These are phyloP conservation scores for Eupithecia subfuscata DNA, from an alignment of 2,888 invertebrate genomes.

Conservation along the genomic window DNA sequence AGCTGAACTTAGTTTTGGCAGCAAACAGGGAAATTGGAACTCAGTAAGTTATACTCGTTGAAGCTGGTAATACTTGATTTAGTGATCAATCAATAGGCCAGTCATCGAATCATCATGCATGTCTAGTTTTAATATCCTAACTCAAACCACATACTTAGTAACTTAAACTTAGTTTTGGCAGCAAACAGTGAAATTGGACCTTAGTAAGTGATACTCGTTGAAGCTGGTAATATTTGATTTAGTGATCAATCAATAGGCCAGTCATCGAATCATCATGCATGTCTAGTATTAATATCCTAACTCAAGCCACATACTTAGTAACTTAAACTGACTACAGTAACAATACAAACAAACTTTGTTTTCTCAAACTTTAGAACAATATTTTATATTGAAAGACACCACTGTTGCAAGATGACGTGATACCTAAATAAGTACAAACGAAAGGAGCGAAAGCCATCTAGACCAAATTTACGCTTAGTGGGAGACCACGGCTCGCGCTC, in stretches of 20 bases:
- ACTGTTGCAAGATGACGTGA: constrained; percentile 68
- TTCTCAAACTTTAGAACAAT: neutral
- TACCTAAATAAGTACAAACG: constrained; percentile 70
- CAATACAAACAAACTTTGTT: neutral
- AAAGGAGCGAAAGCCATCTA: constrained; percentile 80
- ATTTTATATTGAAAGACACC: constrained; percentile 52
- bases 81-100: neutral
- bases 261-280: neutral
- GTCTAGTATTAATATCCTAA: neutral
- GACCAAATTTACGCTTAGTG: constrained; percentile 83
- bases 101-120: neutral
- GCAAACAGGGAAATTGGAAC: no score
- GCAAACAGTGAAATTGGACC: no score
- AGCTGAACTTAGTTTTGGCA: no score
- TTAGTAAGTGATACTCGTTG: neutral
- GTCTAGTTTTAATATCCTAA: neutral
- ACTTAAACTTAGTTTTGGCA: neutral
- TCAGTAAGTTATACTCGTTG: neutral
- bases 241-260: neutral
- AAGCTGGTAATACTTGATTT: neutral
- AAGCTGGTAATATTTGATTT: neutral
- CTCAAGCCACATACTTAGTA: neutral
- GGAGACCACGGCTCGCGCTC: constrained; percentile 72
- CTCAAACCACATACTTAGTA: neutral
- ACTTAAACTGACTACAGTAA: neutral